Evolutionary conservation across 2,888 invertebrate species (phyloP), one percentile per base, ranked within the genome.

Genomic region (Chelonus formosanus): DNA sequence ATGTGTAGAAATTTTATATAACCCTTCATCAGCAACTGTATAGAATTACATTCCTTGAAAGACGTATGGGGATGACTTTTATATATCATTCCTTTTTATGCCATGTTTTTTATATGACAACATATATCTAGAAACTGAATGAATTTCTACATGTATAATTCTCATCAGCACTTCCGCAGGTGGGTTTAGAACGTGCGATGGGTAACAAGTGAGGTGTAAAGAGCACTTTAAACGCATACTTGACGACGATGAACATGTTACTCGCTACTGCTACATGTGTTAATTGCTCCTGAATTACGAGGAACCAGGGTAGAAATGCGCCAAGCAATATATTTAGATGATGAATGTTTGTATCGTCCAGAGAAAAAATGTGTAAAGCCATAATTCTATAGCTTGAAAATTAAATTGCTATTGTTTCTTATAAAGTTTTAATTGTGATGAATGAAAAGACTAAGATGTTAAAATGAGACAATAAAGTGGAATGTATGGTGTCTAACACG

Each of bases 211-310:
- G 35, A 20, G 60, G 52, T 50, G 35, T 57, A 56, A 47, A 36
- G 20, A 57, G 65, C 56, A 68, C 68, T 69, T 69, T 69, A 63
- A 61, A 63, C 40, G 48, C 35, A n/a, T 34, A 44, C 45, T 63
- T 52, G 60, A 47, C 40, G 53, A 48, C 52, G 55, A 4, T 53
- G 62, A 53, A 43, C 35, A 54, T 56, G 47, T 62, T 8, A 47
- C 48, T 53, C n/a, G 47, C 8, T 44, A 35, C 52, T 63, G 65
- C 64, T 65, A 70, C 68, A 64, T 63, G 70, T 70, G 69, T 70
- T 70, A 70, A 71, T 70, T 70, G 71, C 57, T 52, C 59, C 44
- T 65, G 52, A 71, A 70, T 70, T 70, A 67, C 67, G 65, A 6
- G 4, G 40, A 40, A 40, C 40, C 40, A 40, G 4, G 3, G 40